Evolutionary conservation across 2,888 invertebrate genomes (phyloP).

Genomic region (Philopedon plagiatum): DNA sequence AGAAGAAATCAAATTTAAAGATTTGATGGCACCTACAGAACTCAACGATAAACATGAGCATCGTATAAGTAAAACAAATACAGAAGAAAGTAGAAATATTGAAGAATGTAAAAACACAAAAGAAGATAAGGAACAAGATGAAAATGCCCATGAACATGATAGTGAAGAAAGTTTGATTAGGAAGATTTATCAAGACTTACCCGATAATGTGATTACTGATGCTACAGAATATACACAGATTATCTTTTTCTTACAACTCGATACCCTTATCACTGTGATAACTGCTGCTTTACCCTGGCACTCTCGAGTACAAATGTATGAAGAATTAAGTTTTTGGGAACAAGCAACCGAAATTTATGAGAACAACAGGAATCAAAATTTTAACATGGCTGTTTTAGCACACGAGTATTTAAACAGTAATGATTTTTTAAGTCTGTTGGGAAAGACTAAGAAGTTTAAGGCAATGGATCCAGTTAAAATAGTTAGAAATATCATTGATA

Average conservation of each 20-base stretch:
- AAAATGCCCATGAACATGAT: constrained; percentile 52
- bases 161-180: not conserved
- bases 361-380: constrained; percentile 56
- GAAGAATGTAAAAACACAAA: not conserved
- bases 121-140: constrained; percentile 43
- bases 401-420: constrained; percentile 62
- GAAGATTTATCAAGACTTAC: constrained; percentile 15
- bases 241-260: constrained; percentile 60
- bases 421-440: constrained; percentile 57
- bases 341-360: constrained; percentile 60
- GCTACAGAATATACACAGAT: constrained; percentile 44
- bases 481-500: constrained; percentile 45
- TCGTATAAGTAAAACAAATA: not conserved
- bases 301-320: constrained; percentile 56
- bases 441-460: constrained; percentile 57
- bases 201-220: constrained; percentile 37
- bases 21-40: not conserved
- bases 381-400: constrained; percentile 60
- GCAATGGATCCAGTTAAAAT: constrained; percentile 57
- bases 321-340: constrained; percentile 61
- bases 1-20: not conserved
- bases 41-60: not conserved
- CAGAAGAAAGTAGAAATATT: not conserved
- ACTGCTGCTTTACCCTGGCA: constrained; percentile 60
- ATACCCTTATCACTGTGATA: constrained; percentile 60